Evolutionary conservation across 2,888 invertebrate genomes (phyloP).

Genomic region (Andrena camellia): DNA sequence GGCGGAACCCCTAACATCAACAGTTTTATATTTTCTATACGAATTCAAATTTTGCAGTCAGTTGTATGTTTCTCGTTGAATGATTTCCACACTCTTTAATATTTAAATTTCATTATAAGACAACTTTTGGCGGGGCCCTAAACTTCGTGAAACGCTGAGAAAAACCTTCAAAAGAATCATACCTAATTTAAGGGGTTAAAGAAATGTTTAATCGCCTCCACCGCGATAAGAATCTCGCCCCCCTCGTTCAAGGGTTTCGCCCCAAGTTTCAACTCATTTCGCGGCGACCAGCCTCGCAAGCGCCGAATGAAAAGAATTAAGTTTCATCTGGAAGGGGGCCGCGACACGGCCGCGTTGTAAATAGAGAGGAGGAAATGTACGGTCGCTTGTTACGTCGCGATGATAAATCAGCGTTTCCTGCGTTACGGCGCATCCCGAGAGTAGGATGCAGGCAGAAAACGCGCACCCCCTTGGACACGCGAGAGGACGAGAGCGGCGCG

Average conservation of each 20-base stretch:
- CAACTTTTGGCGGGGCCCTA: too few species aligned
- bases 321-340: conserved; percentile 1
- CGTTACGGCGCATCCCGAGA: conserved; percentile 28
- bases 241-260: not conserved
- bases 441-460: conserved; percentile 34
- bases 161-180: too few species aligned
- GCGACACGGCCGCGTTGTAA: conserved; percentile 9
- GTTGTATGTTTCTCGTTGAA: too few species aligned
- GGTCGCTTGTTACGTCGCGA: conserved; percentile 36
- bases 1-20: too few species aligned
- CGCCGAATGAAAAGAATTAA: not conserved
- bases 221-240: not conserved
- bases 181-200: too few species aligned
- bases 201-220: too few species aligned
- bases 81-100: too few species aligned
- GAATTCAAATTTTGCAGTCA: too few species aligned
- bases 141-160: too few species aligned
- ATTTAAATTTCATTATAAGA: too few species aligned
- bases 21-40: too few species aligned
- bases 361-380: conserved; percentile 37
- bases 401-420: conserved; percentile 54
- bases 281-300: not conserved
- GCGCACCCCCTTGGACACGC: conserved; percentile 8
- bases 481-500: not conserved
- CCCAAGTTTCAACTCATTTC: not conserved